Percentiles rank a stretch among this genome's conserved stretches.
phyloP scores from a whole-genome alignment of 2,888 invertebrate genomes.

The Andrena trimmerana region DNA sequence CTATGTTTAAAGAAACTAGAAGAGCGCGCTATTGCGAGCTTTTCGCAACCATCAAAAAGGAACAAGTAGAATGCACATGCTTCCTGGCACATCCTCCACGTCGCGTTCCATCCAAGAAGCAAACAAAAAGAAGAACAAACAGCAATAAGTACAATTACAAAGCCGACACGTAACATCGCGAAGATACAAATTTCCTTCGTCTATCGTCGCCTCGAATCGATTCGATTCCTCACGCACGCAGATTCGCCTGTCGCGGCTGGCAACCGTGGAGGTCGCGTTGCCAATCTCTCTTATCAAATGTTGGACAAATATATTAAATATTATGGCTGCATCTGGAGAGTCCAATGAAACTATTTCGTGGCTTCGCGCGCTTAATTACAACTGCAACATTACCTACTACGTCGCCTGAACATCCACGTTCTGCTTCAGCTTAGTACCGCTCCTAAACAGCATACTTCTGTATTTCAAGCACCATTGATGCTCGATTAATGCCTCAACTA shows the following conservation, averaged over 20 bases:
- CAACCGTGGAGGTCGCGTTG: not conserved
- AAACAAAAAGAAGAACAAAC: not conserved
- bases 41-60: not conserved
- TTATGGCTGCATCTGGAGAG: no score
- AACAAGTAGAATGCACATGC: not conserved
- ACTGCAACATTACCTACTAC: not conserved
- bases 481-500: not conserved
- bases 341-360: no score
- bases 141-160: conserved; percentile 38
- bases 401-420: not conserved
- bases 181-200: not conserved
- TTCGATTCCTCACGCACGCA: not conserved
- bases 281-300: not conserved
- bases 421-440: not conserved
- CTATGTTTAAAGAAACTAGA: no score
- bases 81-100: no score
- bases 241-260: not conserved
- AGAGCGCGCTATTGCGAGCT: no score
- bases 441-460: no score
- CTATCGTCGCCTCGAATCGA: conserved; percentile 24
- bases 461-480: not conserved
- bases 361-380: no score
- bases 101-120: not conserved
- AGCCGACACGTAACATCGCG: conserved; percentile 20
- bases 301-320: no score